Percentiles rank a stretch among this genome's conserved stretches.
These are phyloP conservation scores for Phrynocephalus vlangalii DNA, from an alignment of 2,797 vertebrate species.

Conservation along the genomic window DNA sequence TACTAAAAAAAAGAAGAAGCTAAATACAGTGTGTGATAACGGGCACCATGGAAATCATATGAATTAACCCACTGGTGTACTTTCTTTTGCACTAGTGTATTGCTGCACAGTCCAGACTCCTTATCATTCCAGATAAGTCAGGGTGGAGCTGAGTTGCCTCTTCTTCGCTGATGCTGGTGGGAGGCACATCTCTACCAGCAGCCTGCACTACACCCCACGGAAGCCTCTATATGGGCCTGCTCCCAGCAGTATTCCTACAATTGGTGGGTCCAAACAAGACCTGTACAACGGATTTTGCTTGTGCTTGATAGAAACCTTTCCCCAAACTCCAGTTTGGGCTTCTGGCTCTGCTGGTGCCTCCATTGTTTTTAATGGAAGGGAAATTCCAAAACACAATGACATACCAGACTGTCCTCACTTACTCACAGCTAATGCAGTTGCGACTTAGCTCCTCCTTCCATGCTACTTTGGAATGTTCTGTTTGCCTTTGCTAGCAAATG, in stretches of 20 bases:
- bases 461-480: not conserved
- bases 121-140: not conserved
- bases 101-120: not conserved
- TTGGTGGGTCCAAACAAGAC: too few relatives aligned
- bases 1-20: not conserved
- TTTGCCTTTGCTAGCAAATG: not conserved
- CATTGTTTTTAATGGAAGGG: not conserved
- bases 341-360: not conserved
- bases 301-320: too few relatives aligned
- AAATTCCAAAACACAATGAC: not conserved
- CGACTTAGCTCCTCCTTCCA: not conserved
- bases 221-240: not conserved
- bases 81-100: not conserved
- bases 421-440: not conserved
- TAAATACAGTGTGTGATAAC: not conserved
- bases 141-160: not conserved
- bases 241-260: not conserved
- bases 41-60: not conserved
- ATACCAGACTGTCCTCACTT: not conserved
- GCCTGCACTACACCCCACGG: too few relatives aligned
- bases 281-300: too few relatives aligned
- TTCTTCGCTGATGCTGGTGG: not conserved
- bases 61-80: not conserved
- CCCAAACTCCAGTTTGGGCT: too few relatives aligned
- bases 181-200: too few relatives aligned